Conservation (phyloP, 2,888 invertebrate species). For the Syritta pipiens region DNA sequence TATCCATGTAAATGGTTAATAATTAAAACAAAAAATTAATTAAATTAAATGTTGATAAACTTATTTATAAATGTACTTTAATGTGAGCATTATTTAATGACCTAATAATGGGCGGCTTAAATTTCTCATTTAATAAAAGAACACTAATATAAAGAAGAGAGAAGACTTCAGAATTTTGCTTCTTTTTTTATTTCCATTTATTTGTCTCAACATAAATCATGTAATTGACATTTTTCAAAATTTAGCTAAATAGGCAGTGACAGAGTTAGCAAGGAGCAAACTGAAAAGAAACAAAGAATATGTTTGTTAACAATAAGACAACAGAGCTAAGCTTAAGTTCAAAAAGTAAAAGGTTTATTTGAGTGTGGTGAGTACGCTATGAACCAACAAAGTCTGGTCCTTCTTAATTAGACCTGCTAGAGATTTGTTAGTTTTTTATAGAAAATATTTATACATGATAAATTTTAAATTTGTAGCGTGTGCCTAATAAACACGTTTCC, state of each 20-base stretch:
- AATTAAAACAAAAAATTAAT: slow-evolving; percentile 18
- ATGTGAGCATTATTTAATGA: slow-evolving; percentile 37
- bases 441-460: no score
- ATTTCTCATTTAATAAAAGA: slow-evolving; percentile 43
- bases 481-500: no score
- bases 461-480: no score
- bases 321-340: no score
- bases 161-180: slow-evolving; percentile 19
- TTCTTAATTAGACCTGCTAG: no score
- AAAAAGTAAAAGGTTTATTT: not conserved
- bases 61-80: slow-evolving; percentile 53
- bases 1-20: slow-evolving; percentile 22
- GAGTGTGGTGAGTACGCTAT: no score
- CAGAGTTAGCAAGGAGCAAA: slow-evolving; percentile 72
- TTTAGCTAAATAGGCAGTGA: slow-evolving; percentile 73
- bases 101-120: slow-evolving; percentile 38
- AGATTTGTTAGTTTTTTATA: no score
- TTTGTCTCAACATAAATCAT: not conserved
- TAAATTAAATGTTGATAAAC: slow-evolving; percentile 48
- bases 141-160: no score
- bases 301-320: no score
- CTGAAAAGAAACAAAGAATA: slow-evolving; percentile 68
- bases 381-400: no score
- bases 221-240: no score
- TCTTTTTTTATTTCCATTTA: not conserved